A percentile compares a stretch with the other conserved stretches of the same genome.
Conservation (phyloP, 1,140 invertebrate genomes). For the Drosophila bocki region DNA sequence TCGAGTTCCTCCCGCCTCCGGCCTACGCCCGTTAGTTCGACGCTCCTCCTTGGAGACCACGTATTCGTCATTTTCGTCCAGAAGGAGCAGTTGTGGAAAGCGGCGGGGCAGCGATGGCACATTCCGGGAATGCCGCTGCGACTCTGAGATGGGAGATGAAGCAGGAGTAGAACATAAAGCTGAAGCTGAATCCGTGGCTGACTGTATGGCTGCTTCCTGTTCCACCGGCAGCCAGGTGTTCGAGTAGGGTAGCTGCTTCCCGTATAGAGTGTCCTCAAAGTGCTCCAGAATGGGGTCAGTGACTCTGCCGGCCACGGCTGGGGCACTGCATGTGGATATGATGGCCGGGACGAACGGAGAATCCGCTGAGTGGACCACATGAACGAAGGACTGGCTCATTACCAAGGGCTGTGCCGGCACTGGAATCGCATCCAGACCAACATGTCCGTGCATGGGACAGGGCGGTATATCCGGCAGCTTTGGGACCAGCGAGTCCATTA, state of each 20-base stretch:
- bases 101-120: background rate
- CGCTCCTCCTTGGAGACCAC: background rate
- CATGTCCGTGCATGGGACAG: slow-evolving; percentile 36
- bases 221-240: slow-evolving; percentile 31
- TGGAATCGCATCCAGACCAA: background rate
- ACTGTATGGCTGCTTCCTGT: no score
- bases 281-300: slow-evolving; percentile 21
- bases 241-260: slow-evolving; percentile 24
- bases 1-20: background rate
- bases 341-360: background rate
- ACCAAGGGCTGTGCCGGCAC: slow-evolving; percentile 5
- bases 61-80: slow-evolving; percentile 17
- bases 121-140: background rate
- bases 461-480: slow-evolving; percentile 11
- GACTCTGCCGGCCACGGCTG: background rate
- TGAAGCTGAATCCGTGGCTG: background rate
- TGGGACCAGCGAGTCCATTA: background rate
- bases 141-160: background rate
- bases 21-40: background rate
- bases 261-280: slow-evolving; percentile 39
- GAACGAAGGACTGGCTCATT: slow-evolving; percentile 42
- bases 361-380: slow-evolving; percentile 1
- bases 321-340: slow-evolving; percentile 21
- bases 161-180: background rate
- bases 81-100: background rate